Evolutionary conservation across 2,113 vertebrate species (phyloP), one percentile per base, ranked within the genome.

Genomic region (Natator depressus): DNA sequence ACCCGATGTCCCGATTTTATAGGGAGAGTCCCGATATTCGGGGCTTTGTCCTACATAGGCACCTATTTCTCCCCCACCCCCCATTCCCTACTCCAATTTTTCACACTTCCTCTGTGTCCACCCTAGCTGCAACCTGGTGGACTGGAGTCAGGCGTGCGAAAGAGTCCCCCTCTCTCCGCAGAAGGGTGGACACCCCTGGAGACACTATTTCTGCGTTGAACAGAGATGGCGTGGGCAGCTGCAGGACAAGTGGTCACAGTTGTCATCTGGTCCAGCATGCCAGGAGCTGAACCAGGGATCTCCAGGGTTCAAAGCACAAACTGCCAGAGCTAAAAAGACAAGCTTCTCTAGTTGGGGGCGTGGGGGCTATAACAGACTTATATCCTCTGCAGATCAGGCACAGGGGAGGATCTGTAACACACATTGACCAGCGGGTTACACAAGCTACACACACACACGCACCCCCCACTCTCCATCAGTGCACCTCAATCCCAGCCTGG

Each of bases 231-330:
- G 16, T 19, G 16, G 24, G 51, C 46, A 47, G 38, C 31, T 78
- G 8, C 80, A 85, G 89, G 84, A 59, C 35, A 50, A 35, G 29
- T 20, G 53, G 16, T 46, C 31, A 14, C 11, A 11, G 29, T 10
- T 49, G 55, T 27, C 29, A 24, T 84, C 55, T 49, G 11, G 79
- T 35, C 50, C 19, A 46, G 51, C 7, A 6, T 46, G 79, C 4
- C 6, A 29, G 31, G 42, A 65, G 0, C 10, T 0, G 16, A 24
- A 11, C 0, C 80, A n/a, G 20, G 80, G 35, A 7, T 22, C n/a
- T 0, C 55, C 12, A 12, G 27, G 13, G 13, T 72, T 72, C 14
- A 0, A 0, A 55, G 57, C 8, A 78, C 82, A 49, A 5, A 0
- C 1, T 4, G 5, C 20, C 69, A 24, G 3, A 38, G 25, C 82